These are phyloP conservation scores for Microcebus griseorufus DNA, from an alignment of 2,113 vertebrate species.

Conservation along the genomic window DNA sequence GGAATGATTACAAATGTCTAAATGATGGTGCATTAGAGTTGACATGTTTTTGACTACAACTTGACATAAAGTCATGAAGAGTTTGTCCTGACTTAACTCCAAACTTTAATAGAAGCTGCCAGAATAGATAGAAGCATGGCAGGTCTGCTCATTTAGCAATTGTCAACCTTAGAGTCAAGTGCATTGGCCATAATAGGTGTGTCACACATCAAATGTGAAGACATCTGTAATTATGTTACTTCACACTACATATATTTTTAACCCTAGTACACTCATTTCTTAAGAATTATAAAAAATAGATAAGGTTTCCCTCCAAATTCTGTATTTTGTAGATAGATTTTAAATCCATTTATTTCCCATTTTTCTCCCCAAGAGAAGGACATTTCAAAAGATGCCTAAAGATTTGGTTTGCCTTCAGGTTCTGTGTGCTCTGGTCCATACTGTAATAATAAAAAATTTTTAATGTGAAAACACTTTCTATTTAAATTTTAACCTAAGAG, in stretches of 20 bases:
- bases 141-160: neutral
- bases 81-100: neutral
- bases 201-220: neutral
- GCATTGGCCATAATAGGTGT: neutral
- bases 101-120: neutral
- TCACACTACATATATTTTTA: neutral
- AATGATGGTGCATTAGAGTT: constrained; percentile 15
- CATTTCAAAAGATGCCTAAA: neutral
- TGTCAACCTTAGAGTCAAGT: neutral
- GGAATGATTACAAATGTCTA: constrained; percentile 54
- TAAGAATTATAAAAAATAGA: neutral
- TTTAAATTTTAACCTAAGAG: neutral
- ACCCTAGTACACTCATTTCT: neutral
- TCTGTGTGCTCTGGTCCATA: neutral
- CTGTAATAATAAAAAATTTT: neutral
- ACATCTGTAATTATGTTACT: neutral
- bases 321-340: neutral
- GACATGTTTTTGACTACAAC: constrained; percentile 42
- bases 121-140: neutral
- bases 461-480: neutral
- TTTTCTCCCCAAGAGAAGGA: neutral
- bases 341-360: neutral
- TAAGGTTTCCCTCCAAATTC: neutral
- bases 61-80: neutral
- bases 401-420: neutral